Evolutionary conservation across 2,797 vertebrate species (phyloP).

Genomic region (Gallinago nigripennis): DNA sequence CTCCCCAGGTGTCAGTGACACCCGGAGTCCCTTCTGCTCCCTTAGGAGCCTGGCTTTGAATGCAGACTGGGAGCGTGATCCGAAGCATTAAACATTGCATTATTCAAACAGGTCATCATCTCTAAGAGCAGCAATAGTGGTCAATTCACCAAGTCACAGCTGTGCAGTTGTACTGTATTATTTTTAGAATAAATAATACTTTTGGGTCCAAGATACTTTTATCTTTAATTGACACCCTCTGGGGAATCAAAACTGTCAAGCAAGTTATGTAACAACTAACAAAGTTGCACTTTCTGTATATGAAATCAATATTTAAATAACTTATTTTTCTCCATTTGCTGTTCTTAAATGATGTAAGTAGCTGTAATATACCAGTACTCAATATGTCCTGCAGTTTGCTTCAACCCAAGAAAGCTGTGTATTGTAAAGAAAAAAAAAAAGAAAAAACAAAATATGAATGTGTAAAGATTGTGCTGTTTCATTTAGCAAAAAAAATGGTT

Average conservation of each 20-base stretch:
- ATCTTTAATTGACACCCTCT: constrained; percentile 73
- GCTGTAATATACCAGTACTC: constrained; percentile 97
- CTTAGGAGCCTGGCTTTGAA: background rate
- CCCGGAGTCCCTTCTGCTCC: background rate
- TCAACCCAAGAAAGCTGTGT: constrained; percentile 91
- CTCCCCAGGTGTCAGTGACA: background rate
- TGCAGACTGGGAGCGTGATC: background rate
- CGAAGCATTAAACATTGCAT: background rate
- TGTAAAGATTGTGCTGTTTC: constrained; percentile 97
- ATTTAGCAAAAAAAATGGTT: constrained; percentile 90
- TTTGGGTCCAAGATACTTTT: constrained; percentile 70
- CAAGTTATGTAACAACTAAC: constrained; percentile 93
- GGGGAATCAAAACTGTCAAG: constrained; percentile 73
- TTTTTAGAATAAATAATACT: constrained; percentile 79
- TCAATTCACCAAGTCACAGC: constrained; percentile 79
- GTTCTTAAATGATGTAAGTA: constrained; percentile 97
- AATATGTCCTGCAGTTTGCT: constrained; percentile 92
- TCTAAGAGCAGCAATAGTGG: constrained; percentile 68
- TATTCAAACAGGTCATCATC: constrained; percentile 38
- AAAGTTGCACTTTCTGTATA: constrained; percentile 98
- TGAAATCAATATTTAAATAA: constrained; percentile 99
- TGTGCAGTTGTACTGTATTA: constrained; percentile 78
- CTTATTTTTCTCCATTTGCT: constrained; percentile 94
- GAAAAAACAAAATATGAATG: constrained; percentile 84
- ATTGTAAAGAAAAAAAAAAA: constrained; percentile 91